Evolutionary conservation across 2,113 vertebrate species (phyloP), one percentile per base, ranked within the genome.

Genomic region (Nanorana parkeri): DNA sequence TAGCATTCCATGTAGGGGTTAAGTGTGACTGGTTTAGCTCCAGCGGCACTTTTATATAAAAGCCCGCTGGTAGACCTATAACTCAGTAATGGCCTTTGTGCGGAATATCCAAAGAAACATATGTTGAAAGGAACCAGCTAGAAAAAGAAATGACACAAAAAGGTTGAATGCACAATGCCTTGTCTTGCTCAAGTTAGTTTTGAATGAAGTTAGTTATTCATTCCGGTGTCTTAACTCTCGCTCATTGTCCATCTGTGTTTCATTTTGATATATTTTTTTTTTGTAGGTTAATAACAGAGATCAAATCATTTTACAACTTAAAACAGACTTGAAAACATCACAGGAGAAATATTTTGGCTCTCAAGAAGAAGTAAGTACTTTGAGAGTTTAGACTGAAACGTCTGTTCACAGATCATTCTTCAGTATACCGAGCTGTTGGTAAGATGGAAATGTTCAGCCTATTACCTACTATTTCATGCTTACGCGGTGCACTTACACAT

Each of bases 271-370:
- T 80, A 80, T 1, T 1, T 0, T 56, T 29, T 51, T 56, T 67
- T 84, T 81, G 80, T 84, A 92, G 85, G 81, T 90, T 54, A 81
- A 28, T 71, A 87, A 83, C 76, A 87, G 85, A 87, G 84, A 93
- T 85, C 84, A 90, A 83, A 64, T 85, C 0, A 89, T 93, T 88
- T 85, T 93, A 85, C 73, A 88, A 76, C 83, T 92, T 63, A 87
- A 86, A 85, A 81, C 23, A 66, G 84, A 89, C 72, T 89, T 86
- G 86, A 91, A 86, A 84, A 69, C 56, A 26, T 78, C 82, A 8
- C 68, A 87, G 58, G 77, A 89, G 77, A 91, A 88, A 84, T 81
- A 87, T 85, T 80, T 78, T 16, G 84, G 60, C 23, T 84, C 82
- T 51, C 85, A 84, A 81, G 84, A 89, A 69, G 87, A 89, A 88